Base-by-base conservation (phyloP, 2,888 invertebrate genomes). In the Pheosia tremula region DNA sequence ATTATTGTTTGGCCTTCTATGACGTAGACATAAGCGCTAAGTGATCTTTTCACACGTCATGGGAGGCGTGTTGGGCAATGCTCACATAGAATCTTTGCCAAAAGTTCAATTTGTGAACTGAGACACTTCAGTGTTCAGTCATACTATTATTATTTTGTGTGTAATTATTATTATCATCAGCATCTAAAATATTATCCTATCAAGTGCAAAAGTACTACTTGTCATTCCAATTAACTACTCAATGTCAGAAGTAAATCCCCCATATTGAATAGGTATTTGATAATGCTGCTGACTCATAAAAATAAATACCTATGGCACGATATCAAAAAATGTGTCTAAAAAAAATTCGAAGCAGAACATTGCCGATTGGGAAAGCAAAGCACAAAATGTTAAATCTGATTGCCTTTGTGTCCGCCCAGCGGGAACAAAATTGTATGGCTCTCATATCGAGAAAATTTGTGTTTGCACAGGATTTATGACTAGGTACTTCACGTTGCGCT, bases 61-160 rank as follows among this genome's bases (percentile, higher is more conserved):
- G 59, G 79, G 82, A 81, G 84, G 85, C 83, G 86, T 83, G 83
- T 80, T 80, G 82, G 79, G 79, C 85, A 82, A 86, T 71, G 84
- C 85, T 78, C 83, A 85, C 70, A 60, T 54, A 60, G 57, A 61
- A 71, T 59, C 67, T 69, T 68, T 86, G 86, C 86, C 86, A 87
- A 86, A 72, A 11, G 56, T 56, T 41, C 43, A 58, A 54, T 66
- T 56, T 36, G 36, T 59, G 43, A 47, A 56, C 56, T 36, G 36
- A 9, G 9, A 36, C 56, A 36, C 41, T n/a, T 41, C 8, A 24
- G 24, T 24, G 24, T 24, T 24, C 24, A 24, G 24, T 24, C 24
- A 24, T 1, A 24, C 24, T 24, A 24, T 24, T 24, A 24, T 24
- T 24, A 24, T 24, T 0, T 24, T 24, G 24, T 24, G 24, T 39